Conservation (phyloP, 2,888 invertebrate species). For the Macrophya alboannulata region DNA sequence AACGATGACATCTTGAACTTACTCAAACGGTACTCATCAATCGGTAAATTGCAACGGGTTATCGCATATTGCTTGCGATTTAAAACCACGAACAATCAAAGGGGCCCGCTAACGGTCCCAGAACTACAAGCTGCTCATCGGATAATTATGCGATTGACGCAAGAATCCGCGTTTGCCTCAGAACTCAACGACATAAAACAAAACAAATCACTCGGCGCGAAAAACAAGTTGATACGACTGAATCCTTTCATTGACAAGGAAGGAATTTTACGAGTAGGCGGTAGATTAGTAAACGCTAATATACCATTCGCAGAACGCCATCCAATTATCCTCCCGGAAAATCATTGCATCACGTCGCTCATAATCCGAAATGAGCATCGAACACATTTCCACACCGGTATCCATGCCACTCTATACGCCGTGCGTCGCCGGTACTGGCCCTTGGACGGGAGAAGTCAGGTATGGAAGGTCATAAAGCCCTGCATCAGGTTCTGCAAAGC, state of each 20-base stretch:
- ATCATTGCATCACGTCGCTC: background rate
- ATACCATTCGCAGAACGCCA: background rate
- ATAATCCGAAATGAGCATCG: background rate
- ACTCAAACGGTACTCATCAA: background rate
- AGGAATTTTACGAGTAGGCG: constrained; percentile 5
- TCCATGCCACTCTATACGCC: constrained; percentile 6
- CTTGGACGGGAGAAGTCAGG: background rate
- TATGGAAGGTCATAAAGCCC: background rate
- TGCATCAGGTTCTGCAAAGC: constrained; percentile 57
- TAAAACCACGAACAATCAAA: background rate
- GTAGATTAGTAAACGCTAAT: background rate
- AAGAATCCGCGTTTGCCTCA: background rate
- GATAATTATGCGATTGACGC: background rate
- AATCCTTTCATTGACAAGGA: constrained; percentile 12
- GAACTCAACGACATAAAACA: background rate
- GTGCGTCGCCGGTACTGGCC: constrained; percentile 14
- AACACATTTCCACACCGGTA: background rate
- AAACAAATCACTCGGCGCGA: background rate
- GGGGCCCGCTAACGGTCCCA: background rate
- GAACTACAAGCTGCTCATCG: background rate
- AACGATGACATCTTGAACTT: background rate
- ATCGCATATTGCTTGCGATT: background rate
- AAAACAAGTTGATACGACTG: background rate
- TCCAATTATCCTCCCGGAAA: constrained; percentile 1
- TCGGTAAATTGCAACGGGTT: background rate